Base-by-base conservation (phyloP, 1,140 invertebrate genomes). In the Drosophila subobscura region DNA sequence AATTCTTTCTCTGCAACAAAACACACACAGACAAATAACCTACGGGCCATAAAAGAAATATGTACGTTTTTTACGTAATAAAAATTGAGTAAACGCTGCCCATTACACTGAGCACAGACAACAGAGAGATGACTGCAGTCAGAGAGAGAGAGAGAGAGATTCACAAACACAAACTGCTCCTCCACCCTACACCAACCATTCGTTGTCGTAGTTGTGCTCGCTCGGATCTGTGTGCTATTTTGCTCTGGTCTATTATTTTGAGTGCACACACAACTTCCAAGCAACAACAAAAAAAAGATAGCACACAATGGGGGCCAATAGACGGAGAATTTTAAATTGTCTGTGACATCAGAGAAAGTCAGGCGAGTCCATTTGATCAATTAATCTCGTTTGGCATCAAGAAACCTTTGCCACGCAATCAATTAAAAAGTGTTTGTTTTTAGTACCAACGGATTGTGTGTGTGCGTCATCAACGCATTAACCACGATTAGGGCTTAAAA, bases 41-140 rank as follows among this genome's bases (percentile, higher is more conserved):
- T 77, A 68, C 59, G 63, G 79, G 63, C 72, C 61, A 80, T 85
- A 85, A 85, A 84, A 85, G 80, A 85, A 85, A 85, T 86, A 80
- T 77, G 81, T 85, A 80, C 81, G 81, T 85, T 85, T 85, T 74
- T 81, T 81, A 86, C 76, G 81, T 86, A 85, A 77, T 86, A 86
- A 85, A 37, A 85, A 85, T 85, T 85, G 80, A 85, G 80, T 86
- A 85, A 85, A 86, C 79, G 80, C 80, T 86, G 77, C 81, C 81
- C 78, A 85, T 85, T 86, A 85, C 80, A 65, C 61, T 12, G 33
- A 6, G 25, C 16, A 5, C 8, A 37, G 33, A 33, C 7, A 6
- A 29, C 29, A 33, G 25, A 27, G 25, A 41, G 80, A 53, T 72
- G 68, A 73, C 80, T 80, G 79, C 80, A 86, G 79, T 72, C 71